phyloP scores from a whole-genome alignment of 2,797 vertebrate species.

The Hylomyscus alleni region DNA sequence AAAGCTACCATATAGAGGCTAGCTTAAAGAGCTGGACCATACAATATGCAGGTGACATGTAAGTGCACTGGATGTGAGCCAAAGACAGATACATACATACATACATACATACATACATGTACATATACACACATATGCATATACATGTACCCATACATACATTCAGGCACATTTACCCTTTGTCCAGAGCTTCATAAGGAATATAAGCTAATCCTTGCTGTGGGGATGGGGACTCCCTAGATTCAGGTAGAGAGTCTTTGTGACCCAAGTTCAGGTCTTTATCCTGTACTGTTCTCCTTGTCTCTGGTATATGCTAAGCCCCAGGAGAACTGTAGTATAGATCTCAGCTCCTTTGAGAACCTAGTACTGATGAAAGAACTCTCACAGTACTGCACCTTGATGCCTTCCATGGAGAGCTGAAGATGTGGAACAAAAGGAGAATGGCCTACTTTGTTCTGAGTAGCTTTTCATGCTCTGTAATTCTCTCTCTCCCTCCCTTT shows the following conservation, averaged over 20 bases:
- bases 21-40: background rate
- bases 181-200: background rate
- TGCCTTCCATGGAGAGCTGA: background rate
- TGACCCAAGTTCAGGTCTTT: background rate
- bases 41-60: background rate
- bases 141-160: background rate
- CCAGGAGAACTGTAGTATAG: background rate
- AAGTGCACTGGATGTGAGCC: background rate
- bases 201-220: background rate
- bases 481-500: too few relatives aligned
- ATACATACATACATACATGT: background rate
- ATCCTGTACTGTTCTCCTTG: background rate
- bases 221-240: background rate
- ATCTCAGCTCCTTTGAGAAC: conserved; percentile 10
- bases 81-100: background rate
- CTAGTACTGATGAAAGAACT: background rate
- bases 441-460: background rate
- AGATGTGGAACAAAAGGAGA: background rate
- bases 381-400: background rate
- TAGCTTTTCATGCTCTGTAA: background rate
- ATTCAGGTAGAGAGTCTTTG: background rate
- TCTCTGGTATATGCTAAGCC: background rate
- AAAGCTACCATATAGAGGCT: background rate
- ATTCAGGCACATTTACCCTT: background rate
- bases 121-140: too few relatives aligned